phyloP scores from a whole-genome alignment of 1,140 invertebrate species.

The Cotesia typhae region DNA sequence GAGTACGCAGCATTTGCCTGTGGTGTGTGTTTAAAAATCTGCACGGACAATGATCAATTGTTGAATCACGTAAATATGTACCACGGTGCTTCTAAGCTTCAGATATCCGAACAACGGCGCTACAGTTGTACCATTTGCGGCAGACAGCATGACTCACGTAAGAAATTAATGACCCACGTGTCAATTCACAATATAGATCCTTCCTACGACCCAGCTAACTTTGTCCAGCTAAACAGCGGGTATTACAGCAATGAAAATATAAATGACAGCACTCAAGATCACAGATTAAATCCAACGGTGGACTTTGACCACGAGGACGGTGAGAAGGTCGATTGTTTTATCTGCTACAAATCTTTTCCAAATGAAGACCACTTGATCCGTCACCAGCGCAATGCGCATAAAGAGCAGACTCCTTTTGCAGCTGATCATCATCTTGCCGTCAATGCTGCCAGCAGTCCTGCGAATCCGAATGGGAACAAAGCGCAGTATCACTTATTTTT shows the following conservation, averaged over 20 bases:
- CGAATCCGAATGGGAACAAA: conserved; percentile 56
- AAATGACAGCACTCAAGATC: conserved; percentile 52
- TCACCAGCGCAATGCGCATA: conserved; percentile 65
- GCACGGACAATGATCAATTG: conserved; percentile 64
- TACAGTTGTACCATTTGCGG: conserved; percentile 69
- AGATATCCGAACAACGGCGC: conserved; percentile 58
- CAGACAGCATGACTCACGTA: conserved; percentile 69
- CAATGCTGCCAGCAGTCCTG: conserved; percentile 37
- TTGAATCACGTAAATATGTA: conserved; percentile 67
- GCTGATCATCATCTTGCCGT: conserved; percentile 44
- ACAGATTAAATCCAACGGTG: conserved; percentile 43
- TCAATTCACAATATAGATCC: conserved; percentile 68
- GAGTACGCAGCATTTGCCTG: conserved; percentile 68
- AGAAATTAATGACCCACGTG: conserved; percentile 69
- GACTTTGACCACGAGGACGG: conserved; percentile 58
- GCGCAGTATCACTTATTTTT: conserved; percentile 65
- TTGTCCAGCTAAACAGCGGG: conserved; percentile 66
- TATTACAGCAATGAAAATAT: conserved; percentile 56
- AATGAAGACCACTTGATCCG: conserved; percentile 65
- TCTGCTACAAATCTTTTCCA: conserved; percentile 65
- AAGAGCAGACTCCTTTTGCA: conserved; percentile 47
- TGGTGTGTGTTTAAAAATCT: conserved; percentile 69
- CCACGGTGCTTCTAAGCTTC: conserved; percentile 59
- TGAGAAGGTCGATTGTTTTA: conserved; percentile 61
- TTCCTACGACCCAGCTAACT: conserved; percentile 64